Evolutionary conservation across 2,797 vertebrate species (phyloP).

Genomic region (Hippopotamyrus pictus): DNA sequence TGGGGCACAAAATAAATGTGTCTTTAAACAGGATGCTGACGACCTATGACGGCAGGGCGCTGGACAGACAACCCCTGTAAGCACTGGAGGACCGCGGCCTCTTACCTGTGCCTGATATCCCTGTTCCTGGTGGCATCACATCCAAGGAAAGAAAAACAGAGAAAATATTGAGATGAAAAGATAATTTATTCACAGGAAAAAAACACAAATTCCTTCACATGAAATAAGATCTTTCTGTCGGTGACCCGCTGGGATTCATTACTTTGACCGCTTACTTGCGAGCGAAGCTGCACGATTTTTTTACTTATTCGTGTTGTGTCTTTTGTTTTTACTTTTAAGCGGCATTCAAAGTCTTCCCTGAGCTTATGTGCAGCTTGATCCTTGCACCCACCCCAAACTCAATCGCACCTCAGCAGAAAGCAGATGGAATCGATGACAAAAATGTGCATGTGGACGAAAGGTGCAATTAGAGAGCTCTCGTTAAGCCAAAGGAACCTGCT

Average conservation of each 20-base stretch:
- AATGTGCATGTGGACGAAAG: background rate
- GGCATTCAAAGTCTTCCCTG: background rate
- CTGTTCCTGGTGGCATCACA: constrained; percentile 73
- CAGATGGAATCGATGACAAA: background rate
- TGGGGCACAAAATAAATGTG: background rate
- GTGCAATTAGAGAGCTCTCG: background rate
- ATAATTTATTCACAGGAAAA: constrained; percentile 36
- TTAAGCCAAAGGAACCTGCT: background rate
- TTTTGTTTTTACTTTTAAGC: background rate
- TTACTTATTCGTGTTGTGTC: background rate
- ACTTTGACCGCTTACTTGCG: background rate
- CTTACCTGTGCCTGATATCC: constrained; percentile 96
- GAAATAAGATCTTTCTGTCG: background rate
- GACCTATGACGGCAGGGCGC: background rate
- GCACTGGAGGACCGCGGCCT: constrained; percentile 19
- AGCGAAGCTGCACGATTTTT: background rate
- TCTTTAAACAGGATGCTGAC: background rate
- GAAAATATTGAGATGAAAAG: constrained; percentile 43
- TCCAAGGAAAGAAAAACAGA: constrained; percentile 30
- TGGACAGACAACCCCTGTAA: background rate
- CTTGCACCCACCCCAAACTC: background rate
- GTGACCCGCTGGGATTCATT: background rate
- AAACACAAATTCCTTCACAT: background rate
- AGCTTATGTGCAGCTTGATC: background rate
- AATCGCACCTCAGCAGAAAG: background rate